Evolutionary conservation across 2,113 vertebrate species (phyloP).

Genomic region (Cyprinodon tularosa): DNA sequence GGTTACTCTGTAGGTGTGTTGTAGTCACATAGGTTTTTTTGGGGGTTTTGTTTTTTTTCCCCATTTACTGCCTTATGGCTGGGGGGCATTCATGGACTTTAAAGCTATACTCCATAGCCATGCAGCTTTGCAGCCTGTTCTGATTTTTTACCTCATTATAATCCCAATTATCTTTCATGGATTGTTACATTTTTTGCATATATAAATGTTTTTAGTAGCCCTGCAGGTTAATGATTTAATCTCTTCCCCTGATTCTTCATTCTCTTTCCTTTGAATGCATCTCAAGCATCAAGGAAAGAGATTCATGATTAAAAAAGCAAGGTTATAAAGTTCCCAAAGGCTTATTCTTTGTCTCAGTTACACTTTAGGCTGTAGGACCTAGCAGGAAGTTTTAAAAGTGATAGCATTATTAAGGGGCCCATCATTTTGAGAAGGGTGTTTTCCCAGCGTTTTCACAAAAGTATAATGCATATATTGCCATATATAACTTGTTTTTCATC

Average conservation of each 20-base stretch:
- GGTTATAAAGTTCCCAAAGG: neutral
- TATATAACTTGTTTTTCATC: neutral
- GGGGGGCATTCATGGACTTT: neutral
- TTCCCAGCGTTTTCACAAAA: too few species aligned
- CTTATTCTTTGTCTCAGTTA: neutral
- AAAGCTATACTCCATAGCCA: neutral
- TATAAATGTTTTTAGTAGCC: neutral
- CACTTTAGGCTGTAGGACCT: neutral
- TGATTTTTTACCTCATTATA: neutral
- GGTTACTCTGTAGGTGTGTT: neutral
- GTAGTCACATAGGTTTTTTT: neutral
- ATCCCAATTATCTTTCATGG: neutral
- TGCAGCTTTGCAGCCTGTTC: neutral
- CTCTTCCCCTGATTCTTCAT: constrained; percentile 19
- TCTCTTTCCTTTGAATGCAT: neutral
- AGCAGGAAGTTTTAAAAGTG: neutral
- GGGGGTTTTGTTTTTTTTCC: neutral
- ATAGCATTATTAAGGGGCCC: neutral
- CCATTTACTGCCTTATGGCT: neutral
- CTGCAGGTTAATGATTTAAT: neutral
- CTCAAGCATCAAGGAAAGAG: neutral
- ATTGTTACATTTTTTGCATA: neutral
- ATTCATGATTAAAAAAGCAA: neutral
- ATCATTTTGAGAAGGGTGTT: neutral
- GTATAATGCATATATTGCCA: too few species aligned